Conservation (phyloP, 2,888 invertebrate species). For the Eupsilia transversa region DNA sequence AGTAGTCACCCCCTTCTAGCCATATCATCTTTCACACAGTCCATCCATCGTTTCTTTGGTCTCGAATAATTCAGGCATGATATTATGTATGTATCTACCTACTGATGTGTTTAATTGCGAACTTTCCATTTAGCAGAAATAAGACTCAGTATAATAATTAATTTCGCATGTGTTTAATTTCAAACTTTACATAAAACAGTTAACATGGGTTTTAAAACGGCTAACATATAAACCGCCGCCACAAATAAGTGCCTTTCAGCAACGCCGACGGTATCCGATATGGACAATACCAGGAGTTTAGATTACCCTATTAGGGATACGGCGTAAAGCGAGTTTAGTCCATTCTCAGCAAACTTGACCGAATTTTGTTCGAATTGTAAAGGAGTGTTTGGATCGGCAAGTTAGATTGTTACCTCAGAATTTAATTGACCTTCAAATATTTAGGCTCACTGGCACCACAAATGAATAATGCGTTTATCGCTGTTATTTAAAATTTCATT, state of each 20-base stretch:
- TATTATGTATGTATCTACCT: neutral
- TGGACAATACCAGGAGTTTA: slow-evolving; percentile 30
- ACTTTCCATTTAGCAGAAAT: too few species aligned
- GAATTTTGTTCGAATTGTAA: neutral
- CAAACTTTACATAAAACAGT: neutral
- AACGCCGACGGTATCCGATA: slow-evolving; percentile 35
- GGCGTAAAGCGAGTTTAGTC: neutral
- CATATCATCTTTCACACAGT: too few species aligned
- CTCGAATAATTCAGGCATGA: neutral
- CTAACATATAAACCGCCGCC: neutral
- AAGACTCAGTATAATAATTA: too few species aligned
- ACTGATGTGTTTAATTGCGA: too few species aligned
- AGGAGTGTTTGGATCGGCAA: neutral
- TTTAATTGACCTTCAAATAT: too few species aligned
- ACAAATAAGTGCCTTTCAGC: slow-evolving; percentile 25
- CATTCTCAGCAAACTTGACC: neutral
- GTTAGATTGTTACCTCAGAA: neutral
- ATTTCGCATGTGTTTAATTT: neutral
- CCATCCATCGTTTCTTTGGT: too few species aligned
- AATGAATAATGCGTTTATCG: too few species aligned
- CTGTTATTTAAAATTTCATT: too few species aligned
- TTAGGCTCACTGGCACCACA: too few species aligned
- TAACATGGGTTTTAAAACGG: neutral
- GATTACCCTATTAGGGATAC: slow-evolving; percentile 35
- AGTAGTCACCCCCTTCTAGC: too few species aligned